Percentiles rank a stretch among this genome's conserved stretches.
Evolutionary conservation across 2,113 vertebrate genomes (phyloP).

Genomic region (Prionailurus bengalensis): DNA sequence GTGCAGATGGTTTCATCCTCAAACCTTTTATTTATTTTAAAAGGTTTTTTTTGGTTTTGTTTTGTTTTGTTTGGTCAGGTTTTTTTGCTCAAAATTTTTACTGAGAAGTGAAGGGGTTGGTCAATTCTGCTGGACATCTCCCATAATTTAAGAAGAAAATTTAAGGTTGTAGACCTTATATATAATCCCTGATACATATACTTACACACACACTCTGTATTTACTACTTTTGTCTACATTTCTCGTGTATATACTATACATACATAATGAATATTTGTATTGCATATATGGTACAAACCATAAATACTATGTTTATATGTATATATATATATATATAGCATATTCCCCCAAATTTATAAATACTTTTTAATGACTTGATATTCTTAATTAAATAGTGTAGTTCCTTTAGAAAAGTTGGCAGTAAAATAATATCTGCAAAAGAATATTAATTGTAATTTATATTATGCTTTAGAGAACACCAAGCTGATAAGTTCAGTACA

Average conservation of each 20-base stretch:
- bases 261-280: neutral
- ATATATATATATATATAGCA: neutral
- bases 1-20: neutral
- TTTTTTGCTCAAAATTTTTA: neutral
- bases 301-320: neutral
- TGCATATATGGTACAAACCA: neutral
- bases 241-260: neutral
- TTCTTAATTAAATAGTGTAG: neutral
- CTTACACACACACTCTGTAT: neutral
- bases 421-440: neutral
- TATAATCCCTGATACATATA: neutral
- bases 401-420: neutral
- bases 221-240: slow-evolving; percentile 12
- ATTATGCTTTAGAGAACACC: slow-evolving; percentile 22
- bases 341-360: neutral
- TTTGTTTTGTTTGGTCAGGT: neutral
- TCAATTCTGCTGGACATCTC: neutral
- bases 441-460: slow-evolving; percentile 16
- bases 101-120: neutral
- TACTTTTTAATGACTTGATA: neutral
- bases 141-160: neutral
- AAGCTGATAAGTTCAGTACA: neutral
- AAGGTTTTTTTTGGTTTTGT: neutral
- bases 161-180: neutral
- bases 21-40: neutral